Percentiles rank a stretch among this genome's conserved stretches.
phyloP scores from a whole-genome alignment of 1,140 invertebrate species.

The Stegodyphus dumicola region DNA sequence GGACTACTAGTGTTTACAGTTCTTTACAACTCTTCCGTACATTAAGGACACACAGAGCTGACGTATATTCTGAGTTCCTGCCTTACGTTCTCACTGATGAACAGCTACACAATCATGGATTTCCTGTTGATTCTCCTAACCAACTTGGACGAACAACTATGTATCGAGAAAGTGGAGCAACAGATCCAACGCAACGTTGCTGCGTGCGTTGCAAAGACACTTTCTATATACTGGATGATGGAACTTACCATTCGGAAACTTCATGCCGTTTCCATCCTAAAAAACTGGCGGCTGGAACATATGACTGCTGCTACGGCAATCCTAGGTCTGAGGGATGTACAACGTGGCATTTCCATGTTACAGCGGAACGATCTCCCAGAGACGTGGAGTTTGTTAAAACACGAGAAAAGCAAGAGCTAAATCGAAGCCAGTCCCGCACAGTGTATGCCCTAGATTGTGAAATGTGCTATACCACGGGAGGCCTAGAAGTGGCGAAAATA shows the following conservation, averaged over 20 bases:
- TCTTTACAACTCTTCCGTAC: not conserved
- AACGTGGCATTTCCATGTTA: not conserved
- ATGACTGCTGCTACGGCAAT: not conserved
- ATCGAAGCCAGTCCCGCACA: not conserved
- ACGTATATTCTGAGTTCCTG: not conserved
- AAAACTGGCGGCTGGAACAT: not conserved
- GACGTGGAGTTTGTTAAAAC: not conserved
- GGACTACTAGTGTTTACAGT: not conserved
- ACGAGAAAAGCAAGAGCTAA: not conserved
- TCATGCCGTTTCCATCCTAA: not conserved
- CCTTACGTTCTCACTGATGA: not conserved
- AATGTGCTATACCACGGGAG: not conserved
- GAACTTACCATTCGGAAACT: not conserved
- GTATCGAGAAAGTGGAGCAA: not conserved
- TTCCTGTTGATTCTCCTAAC: not conserved
- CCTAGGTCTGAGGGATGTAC: not conserved
- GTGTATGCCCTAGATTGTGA: conserved; percentile 72
- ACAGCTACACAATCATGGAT: not conserved
- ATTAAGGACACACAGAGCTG: not conserved
- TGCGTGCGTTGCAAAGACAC: not conserved
- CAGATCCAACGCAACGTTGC: not conserved
- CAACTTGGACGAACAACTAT: too few relatives aligned
- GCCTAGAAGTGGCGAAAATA: not conserved
- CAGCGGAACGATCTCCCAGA: not conserved
- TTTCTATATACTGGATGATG: not conserved